phyloP scores from a whole-genome alignment of 2,113 vertebrate species.

The Cyanocitta stelleri region DNA sequence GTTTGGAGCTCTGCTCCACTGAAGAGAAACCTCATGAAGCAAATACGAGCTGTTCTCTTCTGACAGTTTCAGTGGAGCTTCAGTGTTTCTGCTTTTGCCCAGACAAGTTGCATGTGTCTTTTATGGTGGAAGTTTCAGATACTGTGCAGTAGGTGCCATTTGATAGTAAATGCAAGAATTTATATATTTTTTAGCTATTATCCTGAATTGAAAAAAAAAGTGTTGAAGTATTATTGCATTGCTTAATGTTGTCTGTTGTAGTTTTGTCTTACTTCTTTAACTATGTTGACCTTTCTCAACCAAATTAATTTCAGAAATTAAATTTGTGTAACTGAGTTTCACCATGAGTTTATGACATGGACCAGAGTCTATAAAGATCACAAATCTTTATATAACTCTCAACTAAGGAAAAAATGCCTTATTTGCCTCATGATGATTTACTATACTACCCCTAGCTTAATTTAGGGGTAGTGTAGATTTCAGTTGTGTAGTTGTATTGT shows the following conservation, averaged over 20 bases:
- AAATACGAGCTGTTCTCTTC: background rate
- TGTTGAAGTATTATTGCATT: background rate
- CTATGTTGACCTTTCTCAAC: slow-evolving; percentile 59
- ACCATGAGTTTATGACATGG: background rate
- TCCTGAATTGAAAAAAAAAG: background rate
- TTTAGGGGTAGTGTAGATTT: background rate
- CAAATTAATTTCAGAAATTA: slow-evolving; percentile 42
- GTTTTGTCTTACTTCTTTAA: slow-evolving; percentile 26
- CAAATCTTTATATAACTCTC: background rate
- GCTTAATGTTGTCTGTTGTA: background rate
- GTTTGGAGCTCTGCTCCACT: background rate
- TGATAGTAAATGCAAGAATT: background rate
- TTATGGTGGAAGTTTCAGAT: background rate
- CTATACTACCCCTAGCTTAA: background rate
- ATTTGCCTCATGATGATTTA: background rate
- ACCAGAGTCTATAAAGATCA: background rate
- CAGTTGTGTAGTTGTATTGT: background rate
- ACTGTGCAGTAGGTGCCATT: background rate
- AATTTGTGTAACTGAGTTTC: slow-evolving; percentile 30
- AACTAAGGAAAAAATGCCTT: background rate
- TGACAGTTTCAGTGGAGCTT: background rate
- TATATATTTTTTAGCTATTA: background rate
- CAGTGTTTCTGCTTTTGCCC: background rate
- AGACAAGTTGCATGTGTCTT: background rate
- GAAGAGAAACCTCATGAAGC: background rate